These are phyloP conservation scores for Idaea straminata DNA, from an alignment of 2,888 invertebrate species.

Conservation along the genomic window DNA sequence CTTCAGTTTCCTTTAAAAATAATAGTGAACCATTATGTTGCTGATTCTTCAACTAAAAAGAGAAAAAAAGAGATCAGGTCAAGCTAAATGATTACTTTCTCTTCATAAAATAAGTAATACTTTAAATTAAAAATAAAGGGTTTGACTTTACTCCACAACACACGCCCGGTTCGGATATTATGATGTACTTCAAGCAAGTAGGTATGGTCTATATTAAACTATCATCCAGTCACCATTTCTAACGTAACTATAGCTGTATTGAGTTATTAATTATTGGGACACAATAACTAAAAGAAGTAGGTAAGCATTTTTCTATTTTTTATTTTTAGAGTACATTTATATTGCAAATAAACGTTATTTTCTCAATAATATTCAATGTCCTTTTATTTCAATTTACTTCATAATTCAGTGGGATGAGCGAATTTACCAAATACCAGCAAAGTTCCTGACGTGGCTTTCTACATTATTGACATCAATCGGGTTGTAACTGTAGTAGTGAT, in stretches of 20 bases:
- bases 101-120: too few species aligned
- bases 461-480: not conserved
- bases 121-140: too few species aligned
- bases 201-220: too few species aligned
- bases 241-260: too few species aligned
- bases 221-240: too few species aligned
- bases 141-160: too few species aligned
- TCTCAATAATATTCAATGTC: not conserved
- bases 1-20: constrained; percentile 63
- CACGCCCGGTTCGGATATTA: too few species aligned
- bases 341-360: not conserved
- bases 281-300: not conserved
- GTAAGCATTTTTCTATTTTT: not conserved
- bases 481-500: not conserved
- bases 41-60: too few species aligned
- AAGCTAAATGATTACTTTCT: too few species aligned
- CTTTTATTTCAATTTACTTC: not conserved
- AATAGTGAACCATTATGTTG: constrained; percentile 63
- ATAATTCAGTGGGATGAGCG: not conserved
- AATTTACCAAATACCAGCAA: not conserved
- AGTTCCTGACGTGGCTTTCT: not conserved
- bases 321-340: not conserved
- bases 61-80: too few species aligned
- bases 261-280: too few species aligned
- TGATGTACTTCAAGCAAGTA: too few species aligned